These are phyloP conservation scores for Drosophila lutescens DNA, from an alignment of 2,888 invertebrate species.

Conservation along the genomic window DNA sequence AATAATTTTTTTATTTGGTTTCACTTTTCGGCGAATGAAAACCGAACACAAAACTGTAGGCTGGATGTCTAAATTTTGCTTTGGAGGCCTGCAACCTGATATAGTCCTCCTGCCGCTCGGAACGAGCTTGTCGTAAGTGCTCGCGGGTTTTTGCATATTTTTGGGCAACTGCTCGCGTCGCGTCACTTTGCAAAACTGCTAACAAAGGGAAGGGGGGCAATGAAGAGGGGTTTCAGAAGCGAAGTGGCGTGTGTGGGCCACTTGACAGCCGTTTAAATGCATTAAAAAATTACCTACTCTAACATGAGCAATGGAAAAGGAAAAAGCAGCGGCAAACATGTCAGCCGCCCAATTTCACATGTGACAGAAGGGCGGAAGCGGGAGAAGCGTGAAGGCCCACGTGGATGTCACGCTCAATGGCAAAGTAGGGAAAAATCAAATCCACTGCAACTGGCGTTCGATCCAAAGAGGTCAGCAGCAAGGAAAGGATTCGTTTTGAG, in stretches of 20 bases:
- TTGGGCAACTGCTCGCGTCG: constrained; percentile 43
- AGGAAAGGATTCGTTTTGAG: background rate
- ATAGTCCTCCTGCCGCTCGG: constrained; percentile 16
- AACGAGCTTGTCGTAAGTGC: constrained; percentile 35
- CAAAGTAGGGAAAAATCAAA: constrained; percentile 12
- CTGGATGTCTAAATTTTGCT: constrained; percentile 63
- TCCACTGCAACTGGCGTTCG: constrained; percentile 52
- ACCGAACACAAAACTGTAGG: constrained; percentile 36
- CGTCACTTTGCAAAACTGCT: constrained; percentile 41
- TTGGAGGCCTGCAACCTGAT: constrained; percentile 23
- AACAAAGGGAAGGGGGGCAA: constrained; percentile 30
- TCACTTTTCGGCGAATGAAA: constrained; percentile 49
- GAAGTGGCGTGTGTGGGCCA: constrained; percentile 54
- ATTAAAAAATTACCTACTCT: constrained; percentile 70
- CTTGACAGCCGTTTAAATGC: constrained; percentile 78
- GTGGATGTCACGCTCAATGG: constrained; percentile 25
- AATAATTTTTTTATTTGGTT: constrained; percentile 28
- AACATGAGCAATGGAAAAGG: constrained; percentile 33
- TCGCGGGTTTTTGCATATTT: constrained; percentile 58
- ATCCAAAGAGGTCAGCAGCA: constrained; percentile 2
- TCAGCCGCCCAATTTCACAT: constrained; percentile 57
- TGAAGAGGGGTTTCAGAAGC: constrained; percentile 7
- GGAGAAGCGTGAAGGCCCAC: constrained; percentile 24
- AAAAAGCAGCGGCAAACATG: constrained; percentile 53
- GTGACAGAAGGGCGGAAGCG: constrained; percentile 48